Evolutionary conservation across 1,140 invertebrate species (phyloP).

Genomic region (Drosophila pandora): DNA sequence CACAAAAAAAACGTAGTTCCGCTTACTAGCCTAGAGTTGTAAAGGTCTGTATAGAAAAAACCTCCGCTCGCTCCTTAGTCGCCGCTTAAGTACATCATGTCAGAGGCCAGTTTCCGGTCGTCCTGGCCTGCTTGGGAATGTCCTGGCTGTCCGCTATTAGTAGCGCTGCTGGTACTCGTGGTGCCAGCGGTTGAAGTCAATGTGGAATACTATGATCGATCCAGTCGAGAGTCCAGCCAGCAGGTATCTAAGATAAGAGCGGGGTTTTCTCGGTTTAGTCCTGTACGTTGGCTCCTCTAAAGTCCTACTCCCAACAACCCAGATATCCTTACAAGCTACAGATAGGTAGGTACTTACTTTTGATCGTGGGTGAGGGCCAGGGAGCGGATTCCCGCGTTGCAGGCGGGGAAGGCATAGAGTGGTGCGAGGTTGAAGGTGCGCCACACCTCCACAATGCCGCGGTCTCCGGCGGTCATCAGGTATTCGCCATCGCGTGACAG

Average conservation of each 20-base stretch:
- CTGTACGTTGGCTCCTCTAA: not conserved
- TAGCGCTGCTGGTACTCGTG: slow-evolving; percentile 98
- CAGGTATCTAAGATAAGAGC: slow-evolving; percentile 90
- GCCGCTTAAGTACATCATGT: slow-evolving; percentile 39
- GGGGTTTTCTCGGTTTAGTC: not conserved
- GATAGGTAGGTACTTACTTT: slow-evolving; percentile 88
- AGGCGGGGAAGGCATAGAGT: slow-evolving; percentile 98
- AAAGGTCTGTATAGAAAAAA: slow-evolving; percentile 70
- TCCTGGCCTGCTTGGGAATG: slow-evolving; percentile 12
- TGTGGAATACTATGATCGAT: slow-evolving; percentile 99
- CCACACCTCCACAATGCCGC: slow-evolving; percentile 99
- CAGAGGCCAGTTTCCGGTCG: slow-evolving; percentile 25
- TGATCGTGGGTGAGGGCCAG: slow-evolving; percentile 98
- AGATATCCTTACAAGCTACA: not conserved
- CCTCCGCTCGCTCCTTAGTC: slow-evolving; percentile 2
- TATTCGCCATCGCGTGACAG: slow-evolving; percentile 99
- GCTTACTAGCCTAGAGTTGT: slow-evolving; percentile 74
- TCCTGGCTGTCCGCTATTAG: slow-evolving; percentile 83
- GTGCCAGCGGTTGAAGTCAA: slow-evolving; percentile 99
- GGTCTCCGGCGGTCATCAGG: slow-evolving; percentile 97
- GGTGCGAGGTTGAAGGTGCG: slow-evolving; percentile 98
- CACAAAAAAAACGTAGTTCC: slow-evolving; percentile 57
- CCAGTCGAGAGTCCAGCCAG: slow-evolving; percentile 98
- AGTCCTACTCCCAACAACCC: not conserved
- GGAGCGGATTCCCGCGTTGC: slow-evolving; percentile 96